A percentile compares a stretch with the other conserved stretches of the same genome.
Conservation (phyloP, 2,888 invertebrate genomes). For the Sisyra nigra region DNA sequence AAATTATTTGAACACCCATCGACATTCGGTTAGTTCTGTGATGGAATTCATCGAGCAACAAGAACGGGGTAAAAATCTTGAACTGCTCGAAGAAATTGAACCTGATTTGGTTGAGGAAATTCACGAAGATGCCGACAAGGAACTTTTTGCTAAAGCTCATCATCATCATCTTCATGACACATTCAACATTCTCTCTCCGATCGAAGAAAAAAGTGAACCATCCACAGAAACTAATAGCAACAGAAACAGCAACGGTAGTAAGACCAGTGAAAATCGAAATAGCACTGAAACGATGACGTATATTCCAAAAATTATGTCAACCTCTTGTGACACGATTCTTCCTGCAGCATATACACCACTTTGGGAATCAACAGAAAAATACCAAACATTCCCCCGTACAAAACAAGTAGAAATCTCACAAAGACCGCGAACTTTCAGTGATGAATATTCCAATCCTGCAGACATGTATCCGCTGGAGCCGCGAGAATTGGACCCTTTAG, state of each 20-base stretch:
- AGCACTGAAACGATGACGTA: conserved; percentile 9
- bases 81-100: conserved; percentile 11
- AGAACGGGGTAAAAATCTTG: conserved; percentile 10
- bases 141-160: conserved; percentile 10
- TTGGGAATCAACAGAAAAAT: conserved; percentile 23
- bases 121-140: conserved; percentile 11
- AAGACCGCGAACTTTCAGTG: no score
- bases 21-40: conserved; percentile 27
- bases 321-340: conserved; percentile 24
- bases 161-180: conserved; percentile 14
- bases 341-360: conserved; percentile 15
- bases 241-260: conserved; percentile 20
- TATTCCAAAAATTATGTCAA: conserved; percentile 19
- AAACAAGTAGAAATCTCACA: conserved; percentile 24
- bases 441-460: conserved; percentile 9
- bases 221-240: conserved; percentile 30
- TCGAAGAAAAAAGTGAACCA: conserved; percentile 39
- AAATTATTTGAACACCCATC: conserved; percentile 27
- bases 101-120: not conserved
- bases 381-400: conserved; percentile 34
- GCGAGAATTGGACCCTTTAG: conserved; percentile 36
- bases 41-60: conserved; percentile 23
- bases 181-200: conserved; percentile 30
- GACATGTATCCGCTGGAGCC: conserved; percentile 38
- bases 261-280: conserved; percentile 13